A percentile compares a stretch with the other conserved stretches of the same genome.
Evolutionary conservation across 2,888 invertebrate species (phyloP).

Genomic region (Periphyllus acericola): DNA sequence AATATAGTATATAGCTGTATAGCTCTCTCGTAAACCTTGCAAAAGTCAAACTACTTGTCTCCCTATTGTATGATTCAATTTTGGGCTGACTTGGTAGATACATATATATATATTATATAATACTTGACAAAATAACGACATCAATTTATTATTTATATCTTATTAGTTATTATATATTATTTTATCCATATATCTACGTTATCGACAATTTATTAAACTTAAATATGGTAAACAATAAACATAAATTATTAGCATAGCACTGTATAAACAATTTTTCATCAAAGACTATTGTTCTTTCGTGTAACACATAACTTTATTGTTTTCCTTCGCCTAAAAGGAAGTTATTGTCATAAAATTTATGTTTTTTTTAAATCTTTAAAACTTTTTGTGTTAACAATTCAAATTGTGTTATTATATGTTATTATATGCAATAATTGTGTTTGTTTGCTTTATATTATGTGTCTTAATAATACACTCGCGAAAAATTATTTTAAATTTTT

Average conservation of each 20-base stretch:
- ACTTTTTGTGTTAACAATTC: background rate
- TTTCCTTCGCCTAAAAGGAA: background rate
- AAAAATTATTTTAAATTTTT: slow-evolving; percentile 16
- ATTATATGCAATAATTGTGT: background rate
- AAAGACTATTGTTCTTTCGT: background rate
- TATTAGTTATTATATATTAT: no score
- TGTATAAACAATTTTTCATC: background rate
- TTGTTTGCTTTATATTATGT: background rate
- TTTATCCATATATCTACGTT: no score
- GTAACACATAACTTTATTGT: background rate
- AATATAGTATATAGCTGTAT: no score
- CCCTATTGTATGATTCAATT: no score
- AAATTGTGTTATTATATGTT: background rate
- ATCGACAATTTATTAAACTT: background rate
- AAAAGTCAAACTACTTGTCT: no score
- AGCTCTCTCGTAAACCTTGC: no score
- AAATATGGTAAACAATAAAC: background rate
- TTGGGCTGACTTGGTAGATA: no score
- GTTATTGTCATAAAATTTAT: background rate
- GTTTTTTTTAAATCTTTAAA: background rate
- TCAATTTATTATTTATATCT: no score
- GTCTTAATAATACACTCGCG: background rate
- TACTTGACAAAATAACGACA: no score
- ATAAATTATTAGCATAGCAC: background rate
- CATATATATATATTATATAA: no score